phyloP scores from a whole-genome alignment of 2,888 invertebrate species.

The Parthenolecanium corni region DNA sequence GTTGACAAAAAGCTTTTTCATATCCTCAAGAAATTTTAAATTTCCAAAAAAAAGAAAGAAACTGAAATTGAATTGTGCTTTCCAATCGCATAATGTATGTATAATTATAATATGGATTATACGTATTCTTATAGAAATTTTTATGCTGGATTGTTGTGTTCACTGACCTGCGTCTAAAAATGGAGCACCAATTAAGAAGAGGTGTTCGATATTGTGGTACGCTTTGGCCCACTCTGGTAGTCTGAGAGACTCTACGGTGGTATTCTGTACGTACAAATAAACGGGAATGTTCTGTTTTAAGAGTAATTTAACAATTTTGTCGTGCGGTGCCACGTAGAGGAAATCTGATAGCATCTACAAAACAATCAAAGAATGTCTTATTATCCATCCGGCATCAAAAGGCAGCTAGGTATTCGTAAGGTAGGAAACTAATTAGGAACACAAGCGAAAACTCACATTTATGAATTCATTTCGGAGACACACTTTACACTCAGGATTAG shows the following conservation, averaged over 20 bases:
- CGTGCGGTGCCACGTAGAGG: slow-evolving; percentile 73
- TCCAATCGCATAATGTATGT: too few relatives aligned
- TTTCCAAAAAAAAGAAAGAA: too few relatives aligned
- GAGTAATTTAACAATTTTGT: slow-evolving; percentile 72
- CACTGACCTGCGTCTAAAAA: slow-evolving; percentile 74
- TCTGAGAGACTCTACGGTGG: slow-evolving; percentile 68
- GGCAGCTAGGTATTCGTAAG: too few relatives aligned
- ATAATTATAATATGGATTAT: too few relatives aligned
- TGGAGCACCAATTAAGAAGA: slow-evolving; percentile 72
- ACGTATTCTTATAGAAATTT: too few relatives aligned
- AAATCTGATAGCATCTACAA: slow-evolving; percentile 74
- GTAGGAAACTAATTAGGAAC: too few relatives aligned
- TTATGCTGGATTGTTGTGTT: too few relatives aligned
- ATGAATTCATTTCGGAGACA: slow-evolving; percentile 76
- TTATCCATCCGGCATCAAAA: too few relatives aligned
- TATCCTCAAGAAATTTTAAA: too few relatives aligned
- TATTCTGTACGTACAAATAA: slow-evolving; percentile 79
- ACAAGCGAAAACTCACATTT: slow-evolving; percentile 52
- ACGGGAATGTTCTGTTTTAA: slow-evolving; percentile 69
- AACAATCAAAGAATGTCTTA: slow-evolving; percentile 23
- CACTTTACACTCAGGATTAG: slow-evolving; percentile 74
- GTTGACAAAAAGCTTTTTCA: too few relatives aligned
- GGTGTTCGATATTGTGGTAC: slow-evolving; percentile 56
- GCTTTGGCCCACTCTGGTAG: slow-evolving; percentile 62
- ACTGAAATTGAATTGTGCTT: too few relatives aligned